Percentiles rank a stretch among this genome's conserved stretches.
phyloP scores from a whole-genome alignment of 2,888 invertebrate species.

The Criorhina ranunculi region DNA sequence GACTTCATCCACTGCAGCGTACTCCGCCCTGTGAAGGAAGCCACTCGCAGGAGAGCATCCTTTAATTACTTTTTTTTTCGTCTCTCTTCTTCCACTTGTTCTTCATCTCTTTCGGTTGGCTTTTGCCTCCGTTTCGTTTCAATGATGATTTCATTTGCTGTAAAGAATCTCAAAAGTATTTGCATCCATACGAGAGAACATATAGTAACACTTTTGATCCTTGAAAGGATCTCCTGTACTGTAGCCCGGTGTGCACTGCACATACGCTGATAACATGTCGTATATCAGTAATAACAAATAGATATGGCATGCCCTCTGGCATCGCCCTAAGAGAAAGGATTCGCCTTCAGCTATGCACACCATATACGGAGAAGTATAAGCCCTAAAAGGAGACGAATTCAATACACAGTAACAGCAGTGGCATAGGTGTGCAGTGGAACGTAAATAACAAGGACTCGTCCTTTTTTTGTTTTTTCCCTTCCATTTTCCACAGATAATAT shows the following conservation, averaged over 20 bases:
- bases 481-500: conserved; percentile 72
- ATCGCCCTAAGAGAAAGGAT: conserved; percentile 30
- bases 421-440: conserved; percentile 67
- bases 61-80: conserved; percentile 66
- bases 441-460: conserved; percentile 73
- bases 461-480: conserved; percentile 28
- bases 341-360: neutral
- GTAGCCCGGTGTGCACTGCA: neutral
- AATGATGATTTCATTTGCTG: conserved; percentile 65
- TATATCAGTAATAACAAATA: conserved; percentile 61
- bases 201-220: conserved; percentile 43
- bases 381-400: conserved; percentile 46
- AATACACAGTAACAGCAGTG: conserved; percentile 32
- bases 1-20: neutral
- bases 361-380: no score
- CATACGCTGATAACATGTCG: conserved; percentile 11
- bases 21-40: conserved; percentile 43
- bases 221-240: conserved; percentile 26
- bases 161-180: conserved; percentile 59
- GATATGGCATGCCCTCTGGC: conserved; percentile 19
- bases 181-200: conserved; percentile 22
- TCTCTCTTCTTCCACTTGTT: neutral
- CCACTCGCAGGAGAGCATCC: conserved; percentile 63
- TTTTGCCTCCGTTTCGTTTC: conserved; percentile 46
- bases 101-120: conserved; percentile 5